Percentiles rank a stretch among this genome's conserved stretches.
Evolutionary conservation across 2,797 vertebrate species (phyloP).

Genomic region (Acipenser ruthenus): DNA sequence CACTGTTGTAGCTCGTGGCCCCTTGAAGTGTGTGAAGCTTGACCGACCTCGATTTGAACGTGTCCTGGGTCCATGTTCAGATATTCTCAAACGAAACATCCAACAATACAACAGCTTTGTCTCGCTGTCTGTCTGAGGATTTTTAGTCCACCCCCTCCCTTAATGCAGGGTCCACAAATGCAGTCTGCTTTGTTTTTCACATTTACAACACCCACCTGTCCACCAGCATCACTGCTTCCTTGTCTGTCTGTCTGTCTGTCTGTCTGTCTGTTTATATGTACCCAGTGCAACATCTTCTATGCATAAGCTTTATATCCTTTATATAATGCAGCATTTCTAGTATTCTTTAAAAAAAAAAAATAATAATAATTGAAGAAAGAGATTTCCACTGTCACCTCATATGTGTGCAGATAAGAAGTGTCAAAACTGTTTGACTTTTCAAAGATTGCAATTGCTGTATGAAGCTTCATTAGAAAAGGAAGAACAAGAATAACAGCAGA

Average conservation of each 20-base stretch:
- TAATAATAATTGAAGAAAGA: no score
- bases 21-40: slow-evolving; percentile 92
- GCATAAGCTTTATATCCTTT: slow-evolving; percentile 36
- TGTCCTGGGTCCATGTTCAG: slow-evolving; percentile 89
- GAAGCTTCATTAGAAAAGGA: no score
- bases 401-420: no score
- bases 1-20: slow-evolving; percentile 88
- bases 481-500: no score
- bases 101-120: slow-evolving; percentile 99
- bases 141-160: slow-evolving; percentile 24
- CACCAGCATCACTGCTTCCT: slow-evolving; percentile 38
- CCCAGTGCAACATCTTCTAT: slow-evolving; percentile 35
- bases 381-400: no score
- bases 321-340: slow-evolving; percentile 14
- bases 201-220: slow-evolving; percentile 33
- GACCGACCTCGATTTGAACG: slow-evolving; percentile 92
- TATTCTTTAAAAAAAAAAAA: no score
- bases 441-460: no score
- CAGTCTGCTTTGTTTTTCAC: slow-evolving; percentile 61
- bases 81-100: slow-evolving; percentile 96
- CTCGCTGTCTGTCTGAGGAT: slow-evolving; percentile 88
- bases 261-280: neutral
- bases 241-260: slow-evolving; percentile 36
- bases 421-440: no score
- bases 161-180: slow-evolving; percentile 60